A percentile compares a stretch with the other conserved stretches of the same genome.
Conservation (phyloP, 2,888 invertebrate species). For the Apocheima hispidaria region DNA sequence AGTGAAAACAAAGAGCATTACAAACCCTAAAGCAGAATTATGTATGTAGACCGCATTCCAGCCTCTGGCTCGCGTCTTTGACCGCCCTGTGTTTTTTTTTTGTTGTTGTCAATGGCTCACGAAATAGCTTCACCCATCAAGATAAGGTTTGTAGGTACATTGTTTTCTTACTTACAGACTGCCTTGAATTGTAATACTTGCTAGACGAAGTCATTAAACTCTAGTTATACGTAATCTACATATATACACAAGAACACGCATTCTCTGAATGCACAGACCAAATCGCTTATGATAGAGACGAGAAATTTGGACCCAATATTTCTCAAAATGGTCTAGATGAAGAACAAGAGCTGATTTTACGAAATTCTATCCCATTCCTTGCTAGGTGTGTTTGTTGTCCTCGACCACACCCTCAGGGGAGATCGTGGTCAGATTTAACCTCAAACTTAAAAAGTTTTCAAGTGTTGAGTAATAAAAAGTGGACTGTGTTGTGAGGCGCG, state of each 20-base stretch:
- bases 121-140: constrained; percentile 43
- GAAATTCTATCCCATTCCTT: too few species aligned
- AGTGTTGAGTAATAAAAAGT: neutral
- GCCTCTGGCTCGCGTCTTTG: constrained; percentile 50
- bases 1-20: constrained; percentile 3
- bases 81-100: constrained; percentile 45
- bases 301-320: too few species aligned
- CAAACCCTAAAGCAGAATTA: constrained; percentile 51
- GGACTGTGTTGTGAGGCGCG: neutral
- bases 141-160: constrained; percentile 17
- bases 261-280: too few species aligned
- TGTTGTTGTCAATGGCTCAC: constrained; percentile 49
- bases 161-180: neutral
- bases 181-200: neutral
- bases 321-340: too few species aligned
- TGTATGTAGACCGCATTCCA: constrained; percentile 71
- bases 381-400: too few species aligned
- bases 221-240: neutral
- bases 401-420: too few species aligned
- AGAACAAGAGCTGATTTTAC: too few species aligned
- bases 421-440: too few species aligned
- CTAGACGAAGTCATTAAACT: constrained; percentile 2
- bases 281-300: too few species aligned
- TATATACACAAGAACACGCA: too few species aligned
- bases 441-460: neutral